Base-by-base conservation (phyloP, 2,113 vertebrate species). In the Oophaga pumilio region DNA sequence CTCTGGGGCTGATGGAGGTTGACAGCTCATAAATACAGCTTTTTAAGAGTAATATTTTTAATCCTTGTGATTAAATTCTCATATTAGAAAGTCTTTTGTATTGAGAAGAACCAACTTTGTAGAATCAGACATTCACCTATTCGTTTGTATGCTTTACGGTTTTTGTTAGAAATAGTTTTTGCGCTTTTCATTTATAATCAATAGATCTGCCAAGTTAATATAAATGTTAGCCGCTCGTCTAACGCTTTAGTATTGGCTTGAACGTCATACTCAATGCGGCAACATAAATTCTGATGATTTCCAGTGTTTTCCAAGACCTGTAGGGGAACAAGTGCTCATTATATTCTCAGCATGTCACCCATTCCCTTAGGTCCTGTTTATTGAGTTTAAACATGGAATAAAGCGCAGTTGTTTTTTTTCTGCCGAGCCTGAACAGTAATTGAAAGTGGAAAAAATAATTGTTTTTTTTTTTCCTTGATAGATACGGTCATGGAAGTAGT, bases 371-470 rank as follows among this genome's bases (percentile, higher is more conserved):
- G 71, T 74, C 71, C 71, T 74, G 71, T 74, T 74, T 74, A 74
- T 74, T 74, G 71, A 74, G 71, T 74, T 74, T 50, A 49, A 74
- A 74, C 71, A 74, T 74, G 71, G 71, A 74, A 74, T 74, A 74
- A 74, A 74, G 71, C 28, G 5, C 71, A 50, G 22, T 74, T 22
- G 18, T 22, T 74, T 74, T 43, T 43, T 2, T 74, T 22, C 43
- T 50, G 71, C 71, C 2, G 43, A 49, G 43, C 9, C 71, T 74
- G 71, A 74, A 74, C 71, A 74, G 71, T 74, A 74, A 74, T 74
- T 74, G 71, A 74, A 74, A 74, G 14, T 50, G 71, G 71, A 74
- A 74, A 74, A 73, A 73, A 73, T 43, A 43, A 66, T 24, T 66
- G n/a, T n/a, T 73, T 33, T 74, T 74, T 74, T 73, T 73, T 1